These are phyloP conservation scores for Colaptes auratus DNA, from an alignment of 2,113 vertebrate genomes.

Conservation along the genomic window DNA sequence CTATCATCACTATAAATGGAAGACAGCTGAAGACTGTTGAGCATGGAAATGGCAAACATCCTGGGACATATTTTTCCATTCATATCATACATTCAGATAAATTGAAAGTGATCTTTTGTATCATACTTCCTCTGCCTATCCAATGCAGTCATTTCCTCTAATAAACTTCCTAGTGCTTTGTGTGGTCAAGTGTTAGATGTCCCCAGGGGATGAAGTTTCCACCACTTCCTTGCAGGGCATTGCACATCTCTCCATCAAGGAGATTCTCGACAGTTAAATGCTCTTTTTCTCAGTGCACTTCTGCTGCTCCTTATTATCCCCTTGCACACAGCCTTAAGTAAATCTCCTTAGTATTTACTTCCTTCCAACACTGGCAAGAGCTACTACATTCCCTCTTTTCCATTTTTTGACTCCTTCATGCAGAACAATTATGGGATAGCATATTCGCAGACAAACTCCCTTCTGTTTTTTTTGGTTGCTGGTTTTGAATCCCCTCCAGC, in stretches of 20 bases:
- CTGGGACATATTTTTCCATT: constrained; percentile 47
- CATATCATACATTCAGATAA: constrained; percentile 35
- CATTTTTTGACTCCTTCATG: background rate
- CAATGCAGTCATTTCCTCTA: constrained; percentile 50
- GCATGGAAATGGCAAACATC: constrained; percentile 43
- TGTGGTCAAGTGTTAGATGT: constrained; percentile 45
- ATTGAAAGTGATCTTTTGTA: constrained; percentile 47
- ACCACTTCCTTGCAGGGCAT: constrained; percentile 22
- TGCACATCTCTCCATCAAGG: background rate
- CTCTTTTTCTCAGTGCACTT: background rate
- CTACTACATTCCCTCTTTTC: background rate
- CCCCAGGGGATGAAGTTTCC: constrained; percentile 35
- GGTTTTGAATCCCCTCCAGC: background rate
- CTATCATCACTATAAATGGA: background rate
- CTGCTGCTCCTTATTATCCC: background rate
- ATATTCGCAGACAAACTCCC: background rate
- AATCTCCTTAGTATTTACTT: background rate
- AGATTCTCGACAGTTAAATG: background rate
- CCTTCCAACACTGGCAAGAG: background rate
- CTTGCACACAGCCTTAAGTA: background rate
- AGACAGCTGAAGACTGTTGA: background rate
- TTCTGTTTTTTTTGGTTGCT: background rate
- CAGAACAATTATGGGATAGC: background rate
- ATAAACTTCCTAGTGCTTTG: constrained; percentile 49
- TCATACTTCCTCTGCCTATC: background rate